phyloP scores from a whole-genome alignment of 2,113 vertebrate genomes.

The Zosterops japonicus region DNA sequence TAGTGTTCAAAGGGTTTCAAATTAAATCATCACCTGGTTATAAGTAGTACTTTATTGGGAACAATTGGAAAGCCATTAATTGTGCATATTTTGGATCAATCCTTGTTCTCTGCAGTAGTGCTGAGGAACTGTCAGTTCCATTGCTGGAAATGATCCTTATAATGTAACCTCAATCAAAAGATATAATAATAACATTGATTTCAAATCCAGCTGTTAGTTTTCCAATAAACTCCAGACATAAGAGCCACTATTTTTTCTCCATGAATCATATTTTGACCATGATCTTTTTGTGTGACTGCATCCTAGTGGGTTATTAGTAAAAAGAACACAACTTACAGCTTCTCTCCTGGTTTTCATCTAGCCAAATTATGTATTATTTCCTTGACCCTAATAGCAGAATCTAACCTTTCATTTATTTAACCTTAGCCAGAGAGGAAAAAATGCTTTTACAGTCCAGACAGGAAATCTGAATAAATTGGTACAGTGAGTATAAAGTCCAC shows the following conservation, averaged over 20 bases:
- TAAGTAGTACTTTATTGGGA: background rate
- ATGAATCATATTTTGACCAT: background rate
- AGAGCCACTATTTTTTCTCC: background rate
- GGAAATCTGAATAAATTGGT: constrained; percentile 47
- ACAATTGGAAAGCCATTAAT: background rate
- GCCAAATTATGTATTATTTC: background rate
- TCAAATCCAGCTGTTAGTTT: constrained; percentile 15
- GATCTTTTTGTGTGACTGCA: background rate
- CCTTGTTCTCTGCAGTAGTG: background rate
- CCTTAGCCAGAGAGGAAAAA: constrained; percentile 27
- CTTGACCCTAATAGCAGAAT: background rate
- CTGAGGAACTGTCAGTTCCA: background rate
- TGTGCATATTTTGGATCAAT: background rate
- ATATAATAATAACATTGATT: background rate
- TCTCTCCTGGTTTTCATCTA: background rate
- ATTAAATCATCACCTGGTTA: background rate
- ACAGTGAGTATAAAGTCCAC: constrained; percentile 15
- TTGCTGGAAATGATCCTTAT: background rate
- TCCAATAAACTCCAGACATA: background rate
- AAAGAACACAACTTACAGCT: background rate
- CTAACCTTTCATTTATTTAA: constrained; percentile 45
- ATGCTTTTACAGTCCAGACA: background rate
- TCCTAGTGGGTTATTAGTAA: background rate
- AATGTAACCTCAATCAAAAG: background rate
- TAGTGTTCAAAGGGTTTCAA: background rate